These are phyloP conservation scores for Microplitis demolitor DNA, from an alignment of 1,140 invertebrate genomes.

Conservation along the genomic window DNA sequence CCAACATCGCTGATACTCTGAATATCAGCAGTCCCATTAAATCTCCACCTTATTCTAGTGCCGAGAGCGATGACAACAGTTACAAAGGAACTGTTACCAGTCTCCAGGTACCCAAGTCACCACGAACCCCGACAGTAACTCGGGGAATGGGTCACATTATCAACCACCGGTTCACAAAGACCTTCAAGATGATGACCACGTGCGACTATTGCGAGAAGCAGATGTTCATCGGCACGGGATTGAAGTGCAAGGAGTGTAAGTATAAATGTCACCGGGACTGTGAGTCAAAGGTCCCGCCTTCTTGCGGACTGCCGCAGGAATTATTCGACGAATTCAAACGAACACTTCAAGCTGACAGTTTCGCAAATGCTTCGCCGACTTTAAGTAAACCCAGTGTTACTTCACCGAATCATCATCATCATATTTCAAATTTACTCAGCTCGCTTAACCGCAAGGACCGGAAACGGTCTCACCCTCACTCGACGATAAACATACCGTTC, in stretches of 20 bases:
- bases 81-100: constrained; percentile 55
- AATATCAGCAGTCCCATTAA: constrained; percentile 69
- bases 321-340: constrained; percentile 81
- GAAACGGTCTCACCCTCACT: constrained; percentile 66
- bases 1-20: constrained; percentile 56
- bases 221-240: constrained; percentile 82
- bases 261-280: constrained; percentile 93
- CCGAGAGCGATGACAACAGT: constrained; percentile 67
- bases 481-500: constrained; percentile 67
- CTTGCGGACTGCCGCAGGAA: constrained; percentile 85
- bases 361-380: constrained; percentile 53
- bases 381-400: constrained; percentile 50
- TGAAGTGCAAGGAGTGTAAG: constrained; percentile 95
- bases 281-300: constrained; percentile 86
- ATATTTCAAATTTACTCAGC: constrained; percentile 46
- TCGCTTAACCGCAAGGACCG: constrained; percentile 52
- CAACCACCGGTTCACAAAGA: constrained; percentile 87
- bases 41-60: constrained; percentile 67
- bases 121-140: constrained; percentile 73
- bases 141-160: constrained; percentile 89
- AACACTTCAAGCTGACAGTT: constrained; percentile 66
- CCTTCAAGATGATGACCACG: constrained; percentile 85
- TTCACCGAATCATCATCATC: constrained; percentile 57
- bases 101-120: constrained; percentile 75
- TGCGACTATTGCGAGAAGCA: constrained; percentile 92